Evolutionary conservation across 2,113 vertebrate species (phyloP).

Genomic region (Terrapene triunguis): DNA sequence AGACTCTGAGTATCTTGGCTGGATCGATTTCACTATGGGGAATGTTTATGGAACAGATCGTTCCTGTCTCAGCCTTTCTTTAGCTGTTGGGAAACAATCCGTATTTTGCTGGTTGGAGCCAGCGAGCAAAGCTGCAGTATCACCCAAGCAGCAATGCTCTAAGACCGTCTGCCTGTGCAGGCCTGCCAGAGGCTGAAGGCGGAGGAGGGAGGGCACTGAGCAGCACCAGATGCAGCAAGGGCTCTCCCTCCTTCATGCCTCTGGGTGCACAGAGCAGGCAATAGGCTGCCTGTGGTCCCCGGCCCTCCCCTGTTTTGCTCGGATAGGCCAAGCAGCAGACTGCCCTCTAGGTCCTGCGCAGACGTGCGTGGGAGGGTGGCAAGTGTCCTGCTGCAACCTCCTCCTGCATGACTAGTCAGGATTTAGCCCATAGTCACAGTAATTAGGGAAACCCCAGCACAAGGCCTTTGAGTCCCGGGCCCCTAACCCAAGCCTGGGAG

Average conservation of each 20-base stretch:
- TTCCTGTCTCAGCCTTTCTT: not conserved
- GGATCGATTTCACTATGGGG: not conserved
- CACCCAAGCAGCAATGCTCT: fast-evolving
- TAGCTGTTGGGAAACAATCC: not conserved
- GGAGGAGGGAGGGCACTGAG: not conserved
- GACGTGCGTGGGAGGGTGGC: fast-evolving
- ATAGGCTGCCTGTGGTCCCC: fast-evolving
- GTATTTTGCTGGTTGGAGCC: not conserved
- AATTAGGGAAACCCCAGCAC: fast-evolving
- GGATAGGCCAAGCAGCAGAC: not conserved
- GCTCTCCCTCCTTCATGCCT: not conserved
- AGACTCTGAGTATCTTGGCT: not conserved
- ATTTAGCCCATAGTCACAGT: not conserved
- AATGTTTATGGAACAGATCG: not conserved
- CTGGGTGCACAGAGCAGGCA: not conserved
- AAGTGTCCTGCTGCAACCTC: not conserved
- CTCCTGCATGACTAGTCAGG: not conserved
- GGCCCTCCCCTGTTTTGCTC: not conserved
- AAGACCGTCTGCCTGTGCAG: not conserved
- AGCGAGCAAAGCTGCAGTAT: not conserved
- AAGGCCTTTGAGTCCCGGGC: not conserved
- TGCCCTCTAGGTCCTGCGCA: not conserved
- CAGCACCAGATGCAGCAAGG: not conserved
- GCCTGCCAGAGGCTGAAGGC: not conserved
- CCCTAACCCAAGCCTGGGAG: fast-evolving